These are phyloP conservation scores for Platalea minor DNA, from an alignment of 2,797 vertebrate genomes.

Conservation along the genomic window DNA sequence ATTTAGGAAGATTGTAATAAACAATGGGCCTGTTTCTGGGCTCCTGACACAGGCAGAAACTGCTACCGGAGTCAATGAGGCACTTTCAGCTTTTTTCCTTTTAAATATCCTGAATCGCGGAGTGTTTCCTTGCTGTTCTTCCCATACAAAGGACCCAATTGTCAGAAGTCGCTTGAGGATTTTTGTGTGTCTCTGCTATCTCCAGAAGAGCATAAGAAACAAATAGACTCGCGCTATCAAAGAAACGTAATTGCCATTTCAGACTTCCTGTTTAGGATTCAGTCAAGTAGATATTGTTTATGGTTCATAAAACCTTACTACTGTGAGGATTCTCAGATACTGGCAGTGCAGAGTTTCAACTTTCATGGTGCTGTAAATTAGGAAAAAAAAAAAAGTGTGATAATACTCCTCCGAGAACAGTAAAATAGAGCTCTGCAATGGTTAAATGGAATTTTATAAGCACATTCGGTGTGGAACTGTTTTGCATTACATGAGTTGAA, in stretches of 20 bases:
- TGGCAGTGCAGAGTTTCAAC: constrained; percentile 61
- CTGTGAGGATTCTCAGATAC: constrained; percentile 73
- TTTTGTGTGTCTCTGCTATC: constrained; percentile 9
- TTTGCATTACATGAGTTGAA: constrained; percentile 94
- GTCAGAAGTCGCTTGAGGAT: constrained; percentile 17
- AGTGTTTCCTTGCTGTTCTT: not conserved
- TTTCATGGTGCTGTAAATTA: constrained; percentile 79
- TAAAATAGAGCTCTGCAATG: constrained; percentile 75
- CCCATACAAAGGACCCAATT: not conserved
- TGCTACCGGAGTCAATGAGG: not conserved
- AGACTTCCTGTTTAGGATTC: constrained; percentile 75
- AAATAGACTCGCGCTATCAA: constrained; percentile 38
- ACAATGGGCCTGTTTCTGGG: constrained; percentile 4
- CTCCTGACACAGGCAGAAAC: not conserved
- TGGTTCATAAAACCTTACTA: constrained; percentile 79
- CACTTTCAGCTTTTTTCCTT: not conserved
- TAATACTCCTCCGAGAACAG: constrained; percentile 76
- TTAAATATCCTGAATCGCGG: not conserved
- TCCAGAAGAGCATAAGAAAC: constrained; percentile 32
- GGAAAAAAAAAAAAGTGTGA: constrained; percentile 30
- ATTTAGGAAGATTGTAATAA: not conserved
- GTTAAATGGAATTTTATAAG: constrained; percentile 86
- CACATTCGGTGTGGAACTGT: constrained; percentile 80
- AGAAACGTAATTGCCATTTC: constrained; percentile 39
- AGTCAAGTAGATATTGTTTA: constrained; percentile 75